These are phyloP conservation scores for Apoda limacodes DNA, from an alignment of 2,888 invertebrate genomes.

Conservation along the genomic window DNA sequence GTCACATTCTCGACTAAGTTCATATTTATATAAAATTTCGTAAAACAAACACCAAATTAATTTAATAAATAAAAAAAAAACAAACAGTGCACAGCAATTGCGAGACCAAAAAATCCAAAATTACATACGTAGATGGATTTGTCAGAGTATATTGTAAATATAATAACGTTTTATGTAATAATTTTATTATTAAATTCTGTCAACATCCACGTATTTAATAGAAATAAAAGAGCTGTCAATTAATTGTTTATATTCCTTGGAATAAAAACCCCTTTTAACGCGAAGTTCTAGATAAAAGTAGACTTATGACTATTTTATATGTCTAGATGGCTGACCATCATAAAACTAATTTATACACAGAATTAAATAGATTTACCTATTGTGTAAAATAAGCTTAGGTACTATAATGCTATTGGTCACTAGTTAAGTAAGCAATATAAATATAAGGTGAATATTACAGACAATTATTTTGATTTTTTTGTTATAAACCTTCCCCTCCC, in stretches of 20 bases:
- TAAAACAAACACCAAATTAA: too few relatives aligned
- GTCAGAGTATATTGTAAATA: conserved; percentile 65
- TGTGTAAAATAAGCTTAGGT: conserved; percentile 70
- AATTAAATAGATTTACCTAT: conserved; percentile 62
- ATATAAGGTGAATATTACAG: conserved; percentile 63
- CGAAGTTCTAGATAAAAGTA: conserved; percentile 59
- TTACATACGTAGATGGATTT: conserved; percentile 53
- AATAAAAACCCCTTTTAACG: conserved; percentile 42
- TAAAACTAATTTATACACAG: conserved; percentile 67
- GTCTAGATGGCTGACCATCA: conserved; percentile 66
- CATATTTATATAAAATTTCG: too few relatives aligned
- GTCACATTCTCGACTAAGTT: too few relatives aligned
- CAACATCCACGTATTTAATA: conserved; percentile 61
- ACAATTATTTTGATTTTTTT: conserved; percentile 41
- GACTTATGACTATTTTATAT: conserved; percentile 64
- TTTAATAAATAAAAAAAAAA: too few relatives aligned
- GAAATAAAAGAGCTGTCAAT: conserved; percentile 63
- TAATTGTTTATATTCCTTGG: conserved; percentile 65
- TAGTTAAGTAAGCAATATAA: conserved; percentile 71
- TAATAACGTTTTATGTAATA: conserved; percentile 56
- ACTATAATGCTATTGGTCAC: conserved; percentile 68
- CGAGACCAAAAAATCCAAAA: conserved; percentile 34
- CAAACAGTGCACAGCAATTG: conserved; percentile 42
- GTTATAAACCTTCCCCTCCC: conserved; percentile 16
- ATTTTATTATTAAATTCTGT: conserved; percentile 55